Evolutionary conservation across 1,140 invertebrate genomes (phyloP).

Genomic region (Andricus grossulariae): DNA sequence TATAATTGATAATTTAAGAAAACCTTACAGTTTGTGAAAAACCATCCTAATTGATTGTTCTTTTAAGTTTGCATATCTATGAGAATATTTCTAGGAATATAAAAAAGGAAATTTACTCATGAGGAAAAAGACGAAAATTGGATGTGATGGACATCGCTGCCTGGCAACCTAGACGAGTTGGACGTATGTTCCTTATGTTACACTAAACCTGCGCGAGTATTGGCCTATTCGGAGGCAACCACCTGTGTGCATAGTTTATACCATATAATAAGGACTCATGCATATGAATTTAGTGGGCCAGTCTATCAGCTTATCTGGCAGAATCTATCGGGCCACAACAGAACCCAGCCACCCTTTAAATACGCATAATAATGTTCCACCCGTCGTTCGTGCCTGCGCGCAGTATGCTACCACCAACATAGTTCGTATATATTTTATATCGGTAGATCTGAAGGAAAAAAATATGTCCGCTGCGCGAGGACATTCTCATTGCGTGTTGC

Average conservation of each 20-base stretch:
- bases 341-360: constrained; percentile 64
- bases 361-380: constrained; percentile 58
- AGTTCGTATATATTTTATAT: neutral
- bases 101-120: constrained; percentile 6
- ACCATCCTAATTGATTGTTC: no score
- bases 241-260: constrained; percentile 74
- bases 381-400: constrained; percentile 38
- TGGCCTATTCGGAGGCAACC: constrained; percentile 63
- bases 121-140: neutral
- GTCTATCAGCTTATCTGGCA: constrained; percentile 62
- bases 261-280: constrained; percentile 74
- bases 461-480: no score
- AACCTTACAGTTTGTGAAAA: no score
- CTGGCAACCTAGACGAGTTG: constrained; percentile 1
- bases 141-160: constrained; percentile 18
- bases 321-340: constrained; percentile 63
- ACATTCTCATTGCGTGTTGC: no score
- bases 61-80: neutral
- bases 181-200: constrained; percentile 36
- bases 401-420: constrained; percentile 8
- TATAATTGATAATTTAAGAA: no score
- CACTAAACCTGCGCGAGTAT: constrained; percentile 45
- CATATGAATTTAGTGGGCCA: constrained; percentile 72
- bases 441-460: no score
- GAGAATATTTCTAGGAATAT: neutral